Evolutionary conservation across 2,888 invertebrate genomes (phyloP), one percentile per base, ranked within the genome.

Genomic region (Pocota personata): DNA sequence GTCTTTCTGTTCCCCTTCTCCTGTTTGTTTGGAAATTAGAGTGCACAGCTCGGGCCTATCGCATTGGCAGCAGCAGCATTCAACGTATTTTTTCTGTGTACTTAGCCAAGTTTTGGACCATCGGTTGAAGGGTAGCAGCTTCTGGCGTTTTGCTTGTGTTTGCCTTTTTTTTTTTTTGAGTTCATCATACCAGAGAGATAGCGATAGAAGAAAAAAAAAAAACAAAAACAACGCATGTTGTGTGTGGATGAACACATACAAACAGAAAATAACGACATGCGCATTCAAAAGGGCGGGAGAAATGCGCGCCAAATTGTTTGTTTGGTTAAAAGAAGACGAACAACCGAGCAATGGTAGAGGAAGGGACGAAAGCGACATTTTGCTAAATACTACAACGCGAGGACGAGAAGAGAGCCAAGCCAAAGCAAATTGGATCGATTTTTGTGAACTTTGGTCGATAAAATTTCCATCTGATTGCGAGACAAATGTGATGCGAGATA

Each of bases 221-320:
- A 55, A 73, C 30, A 62, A 72, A 72, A 66, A 67, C 64, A 78
- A 43, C 46, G 48, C 19, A 62, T 12, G 6, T 35, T 24, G 3
- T 30, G 16, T 30, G 30, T 10, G 10, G 57, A 48, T 75, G 48
- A 40, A 43, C 16, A 57, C 21, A 46, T 35, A 62, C 69, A 71
- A 40, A 52, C 60, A 24, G 37, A 69, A 21, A 21, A 55, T 40
- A 43, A 2, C 7, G 48, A 50, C 82, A 86, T 80, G 86, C 86
- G 86, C 86, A 82, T 30, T 86, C 12, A 88, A 88, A 88, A 87
- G 88, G 88, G 88, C 88, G 88, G 88, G 88, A 88, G 88, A 88
- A 88, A 88, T 84, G 82, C 88, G 88, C 88, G 88, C 88, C 88
- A 88, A 88, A 88, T 87, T 67, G 72, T 82, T 86, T 86, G 80